Evolutionary conservation across 1,140 invertebrate genomes (phyloP).

Genomic region (Eueides isabella): DNA sequence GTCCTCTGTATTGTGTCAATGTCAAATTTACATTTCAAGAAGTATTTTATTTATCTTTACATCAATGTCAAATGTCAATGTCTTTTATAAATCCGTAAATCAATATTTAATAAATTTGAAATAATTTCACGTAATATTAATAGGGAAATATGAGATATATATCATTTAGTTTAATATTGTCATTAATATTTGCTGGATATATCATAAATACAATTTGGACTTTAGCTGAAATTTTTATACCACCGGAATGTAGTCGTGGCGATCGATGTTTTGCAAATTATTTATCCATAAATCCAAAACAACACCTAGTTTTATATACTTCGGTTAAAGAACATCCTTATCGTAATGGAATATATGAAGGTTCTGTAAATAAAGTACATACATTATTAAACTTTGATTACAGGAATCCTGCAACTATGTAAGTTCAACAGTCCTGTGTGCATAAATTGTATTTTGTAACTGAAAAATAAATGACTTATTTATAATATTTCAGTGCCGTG

Average conservation of each 20-base stretch:
- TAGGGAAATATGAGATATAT: conserved; percentile 65
- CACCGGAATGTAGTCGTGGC: conserved; percentile 85
- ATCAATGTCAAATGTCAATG: conserved; percentile 11
- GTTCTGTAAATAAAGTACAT: conserved; percentile 68
- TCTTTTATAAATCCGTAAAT: neutral
- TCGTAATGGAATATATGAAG: conserved; percentile 51
- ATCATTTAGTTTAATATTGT: conserved; percentile 83
- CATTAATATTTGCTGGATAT: conserved; percentile 86
- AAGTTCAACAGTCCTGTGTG: conserved; percentile 41
- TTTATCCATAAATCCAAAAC: conserved; percentile 81
- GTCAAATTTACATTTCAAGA: neutral
- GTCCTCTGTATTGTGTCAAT: neutral
- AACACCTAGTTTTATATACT: conserved; percentile 84
- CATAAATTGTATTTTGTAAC: neutral
- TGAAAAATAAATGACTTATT: neutral
- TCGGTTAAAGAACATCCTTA: conserved; percentile 81
- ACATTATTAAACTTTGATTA: conserved; percentile 83
- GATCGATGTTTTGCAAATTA: conserved; percentile 84
- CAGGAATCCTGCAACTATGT: conserved; percentile 63
- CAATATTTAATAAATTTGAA: neutral
- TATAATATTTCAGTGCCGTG: conserved; percentile 80
- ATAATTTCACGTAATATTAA: neutral
- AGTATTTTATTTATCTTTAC: neutral
- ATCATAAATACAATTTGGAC: conserved; percentile 88
- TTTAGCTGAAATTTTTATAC: conserved; percentile 87